A percentile compares a stretch with the other conserved stretches of the same genome.
These are phyloP conservation scores for Procambarus virginalis DNA, from an alignment of 1,140 invertebrate genomes.

Conservation along the genomic window DNA sequence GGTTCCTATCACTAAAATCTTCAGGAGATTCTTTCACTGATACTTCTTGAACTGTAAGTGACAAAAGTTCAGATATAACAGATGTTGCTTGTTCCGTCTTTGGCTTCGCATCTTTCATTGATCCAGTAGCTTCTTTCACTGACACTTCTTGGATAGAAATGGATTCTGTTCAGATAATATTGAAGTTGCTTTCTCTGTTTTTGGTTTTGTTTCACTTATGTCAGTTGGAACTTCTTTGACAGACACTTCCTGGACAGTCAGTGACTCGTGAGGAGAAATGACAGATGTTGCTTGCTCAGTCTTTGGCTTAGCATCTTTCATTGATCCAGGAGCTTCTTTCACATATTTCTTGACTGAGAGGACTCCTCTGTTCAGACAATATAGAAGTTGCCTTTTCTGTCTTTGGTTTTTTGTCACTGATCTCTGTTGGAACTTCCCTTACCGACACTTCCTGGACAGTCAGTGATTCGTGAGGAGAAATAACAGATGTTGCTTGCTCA, in stretches of 20 bases:
- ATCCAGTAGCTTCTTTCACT: constrained; percentile 46
- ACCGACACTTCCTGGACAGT: background rate
- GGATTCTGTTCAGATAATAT: constrained; percentile 47
- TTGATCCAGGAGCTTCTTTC: too few species aligned
- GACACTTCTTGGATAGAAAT: constrained; percentile 48
- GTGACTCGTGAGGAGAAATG: constrained; percentile 71
- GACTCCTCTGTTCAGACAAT: background rate
- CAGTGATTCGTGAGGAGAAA: too few species aligned
- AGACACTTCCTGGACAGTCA: constrained; percentile 68
- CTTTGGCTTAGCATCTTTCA: constrained; percentile 62
- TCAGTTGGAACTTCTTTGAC: constrained; percentile 38
- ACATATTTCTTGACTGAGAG: too few species aligned
- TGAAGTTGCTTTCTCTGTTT: constrained; percentile 51
- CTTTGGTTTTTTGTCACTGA: constrained; percentile 13
- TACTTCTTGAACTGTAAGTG: constrained; percentile 42
- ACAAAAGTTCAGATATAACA: constrained; percentile 74
- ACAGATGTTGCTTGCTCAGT: constrained; percentile 75
- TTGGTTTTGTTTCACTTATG: constrained; percentile 32
- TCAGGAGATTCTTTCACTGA: constrained; percentile 47
- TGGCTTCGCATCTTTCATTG: constrained; percentile 71
- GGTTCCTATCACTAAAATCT: constrained; percentile 71
- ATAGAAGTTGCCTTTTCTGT: constrained; percentile 13
- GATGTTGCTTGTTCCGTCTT: constrained; percentile 75
- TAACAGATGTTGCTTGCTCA: too few species aligned
- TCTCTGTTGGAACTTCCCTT: background rate